Percentiles rank a stretch among this genome's conserved stretches.
Evolutionary conservation across 2,797 vertebrate genomes (phyloP).

Genomic region (Myripristis murdjan): DNA sequence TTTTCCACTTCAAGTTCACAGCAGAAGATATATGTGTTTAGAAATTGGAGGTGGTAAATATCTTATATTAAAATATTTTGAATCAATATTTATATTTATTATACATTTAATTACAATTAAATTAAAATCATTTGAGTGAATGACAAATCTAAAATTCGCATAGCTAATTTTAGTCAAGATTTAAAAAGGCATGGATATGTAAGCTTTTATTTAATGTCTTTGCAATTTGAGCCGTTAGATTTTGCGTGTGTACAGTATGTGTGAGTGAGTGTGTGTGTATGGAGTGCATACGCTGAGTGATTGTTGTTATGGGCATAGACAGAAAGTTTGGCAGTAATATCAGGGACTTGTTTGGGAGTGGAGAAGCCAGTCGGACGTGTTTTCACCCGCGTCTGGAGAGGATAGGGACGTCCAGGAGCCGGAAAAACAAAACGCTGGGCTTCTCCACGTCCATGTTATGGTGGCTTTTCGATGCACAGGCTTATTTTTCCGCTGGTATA

Average conservation of each 20-base stretch:
- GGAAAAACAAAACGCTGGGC: slow-evolving; percentile 52
- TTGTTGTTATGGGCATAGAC: slow-evolving; percentile 79
- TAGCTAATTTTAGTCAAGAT: slow-evolving; percentile 39
- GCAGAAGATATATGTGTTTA: background rate
- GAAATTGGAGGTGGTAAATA: slow-evolving; percentile 7
- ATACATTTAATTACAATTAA: background rate
- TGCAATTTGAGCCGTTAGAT: slow-evolving; percentile 34
- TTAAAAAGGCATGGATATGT: slow-evolving; percentile 27
- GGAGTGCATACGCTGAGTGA: slow-evolving; percentile 63
- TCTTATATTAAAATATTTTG: background rate
- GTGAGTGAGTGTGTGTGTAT: slow-evolving; percentile 65
- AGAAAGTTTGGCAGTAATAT: slow-evolving; percentile 81
- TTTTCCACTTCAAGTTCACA: slow-evolving; percentile 1
- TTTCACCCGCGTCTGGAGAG: slow-evolving; percentile 78
- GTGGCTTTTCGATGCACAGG: slow-evolving; percentile 13
- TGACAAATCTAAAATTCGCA: slow-evolving; percentile 1
- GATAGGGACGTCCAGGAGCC: slow-evolving; percentile 55
- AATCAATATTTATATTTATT: slow-evolving; percentile 16
- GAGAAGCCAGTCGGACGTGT: slow-evolving; percentile 94
- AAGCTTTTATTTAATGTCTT: slow-evolving; percentile 28
- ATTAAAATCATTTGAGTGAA: slow-evolving; percentile 13
- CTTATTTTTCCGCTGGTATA: slow-evolving; percentile 6
- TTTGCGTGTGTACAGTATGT: slow-evolving; percentile 32
- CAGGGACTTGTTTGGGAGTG: slow-evolving; percentile 84
- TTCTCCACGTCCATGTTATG: slow-evolving; percentile 36